Conservation (phyloP, 2,113 vertebrate genomes). For the Oriolus oriolus region DNA sequence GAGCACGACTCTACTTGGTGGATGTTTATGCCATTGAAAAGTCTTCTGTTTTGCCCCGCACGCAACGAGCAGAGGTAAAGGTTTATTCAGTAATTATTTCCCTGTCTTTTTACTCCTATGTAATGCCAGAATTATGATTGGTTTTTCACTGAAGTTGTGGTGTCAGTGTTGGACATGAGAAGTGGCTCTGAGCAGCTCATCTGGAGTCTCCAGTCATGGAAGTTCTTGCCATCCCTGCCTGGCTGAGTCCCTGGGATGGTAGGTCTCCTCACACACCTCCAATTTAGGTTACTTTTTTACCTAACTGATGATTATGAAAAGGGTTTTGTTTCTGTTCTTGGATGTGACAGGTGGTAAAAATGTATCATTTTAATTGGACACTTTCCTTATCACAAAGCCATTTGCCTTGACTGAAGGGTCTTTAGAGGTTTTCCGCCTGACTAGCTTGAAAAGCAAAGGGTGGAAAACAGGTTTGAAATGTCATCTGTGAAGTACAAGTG, state of each 20-base stretch:
- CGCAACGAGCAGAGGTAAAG: slow-evolving; percentile 91
- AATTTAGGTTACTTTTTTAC: neutral
- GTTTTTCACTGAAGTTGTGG: neutral
- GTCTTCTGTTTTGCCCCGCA: slow-evolving; percentile 83
- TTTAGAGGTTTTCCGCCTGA: neutral
- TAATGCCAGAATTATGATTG: neutral
- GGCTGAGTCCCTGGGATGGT: neutral
- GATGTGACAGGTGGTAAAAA: neutral
- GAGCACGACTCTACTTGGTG: slow-evolving; percentile 89
- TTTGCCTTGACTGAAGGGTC: neutral
- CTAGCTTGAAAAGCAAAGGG: neutral
- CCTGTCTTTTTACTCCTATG: neutral
- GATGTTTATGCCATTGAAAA: slow-evolving; percentile 95
- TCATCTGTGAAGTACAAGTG: neutral
- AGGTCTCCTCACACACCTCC: neutral
- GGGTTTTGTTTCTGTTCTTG: neutral
- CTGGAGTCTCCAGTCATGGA: neutral
- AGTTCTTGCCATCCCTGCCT: neutral
- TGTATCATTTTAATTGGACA: neutral
- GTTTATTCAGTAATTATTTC: slow-evolving; percentile 2
- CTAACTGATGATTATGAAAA: neutral
- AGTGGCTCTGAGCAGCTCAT: neutral
- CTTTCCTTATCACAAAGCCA: neutral
- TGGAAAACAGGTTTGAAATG: neutral
- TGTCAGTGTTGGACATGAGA: neutral